phyloP scores from a whole-genome alignment of 1,140 invertebrate species.

The Sipha flava region DNA sequence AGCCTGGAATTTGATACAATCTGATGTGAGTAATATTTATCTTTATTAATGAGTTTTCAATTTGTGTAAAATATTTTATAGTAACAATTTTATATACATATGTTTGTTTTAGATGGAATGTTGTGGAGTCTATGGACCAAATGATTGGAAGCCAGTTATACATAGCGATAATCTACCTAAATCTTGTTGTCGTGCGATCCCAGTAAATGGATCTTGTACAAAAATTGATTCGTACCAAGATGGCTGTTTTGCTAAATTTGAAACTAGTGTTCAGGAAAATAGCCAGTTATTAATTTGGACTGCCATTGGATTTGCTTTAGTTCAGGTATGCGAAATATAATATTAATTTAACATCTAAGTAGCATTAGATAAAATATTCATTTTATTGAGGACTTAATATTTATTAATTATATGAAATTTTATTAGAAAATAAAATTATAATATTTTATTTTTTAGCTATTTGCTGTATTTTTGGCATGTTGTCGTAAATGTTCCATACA shows the following conservation, averaged over 20 bases:
- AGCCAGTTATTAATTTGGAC: not conserved
- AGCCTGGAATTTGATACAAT: not conserved
- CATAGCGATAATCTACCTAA: not conserved
- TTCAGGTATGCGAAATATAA: not conserved
- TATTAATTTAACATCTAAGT: too few species aligned
- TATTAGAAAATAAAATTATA: not conserved
- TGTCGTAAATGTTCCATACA: not conserved
- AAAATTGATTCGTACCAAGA: not conserved
- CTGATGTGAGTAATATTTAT: not conserved
- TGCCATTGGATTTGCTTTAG: not conserved
- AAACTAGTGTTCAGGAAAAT: not conserved
- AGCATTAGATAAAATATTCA: not conserved
- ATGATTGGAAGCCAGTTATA: not conserved
- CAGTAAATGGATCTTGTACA: not conserved
- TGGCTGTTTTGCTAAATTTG: not conserved
- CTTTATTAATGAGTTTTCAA: not conserved
- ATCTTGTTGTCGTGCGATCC: not conserved
- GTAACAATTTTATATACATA: not conserved
- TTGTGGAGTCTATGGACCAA: constrained; percentile 2
- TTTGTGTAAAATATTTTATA: not conserved
- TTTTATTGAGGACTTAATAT: not conserved
- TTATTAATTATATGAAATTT: not conserved
- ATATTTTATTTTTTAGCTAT: not conserved
- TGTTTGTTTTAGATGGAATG: not conserved
- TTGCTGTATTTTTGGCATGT: constrained; percentile 12